These are phyloP conservation scores for Hirtodrosophila alboralis DNA, from an alignment of 2,888 invertebrate genomes.

Conservation along the genomic window DNA sequence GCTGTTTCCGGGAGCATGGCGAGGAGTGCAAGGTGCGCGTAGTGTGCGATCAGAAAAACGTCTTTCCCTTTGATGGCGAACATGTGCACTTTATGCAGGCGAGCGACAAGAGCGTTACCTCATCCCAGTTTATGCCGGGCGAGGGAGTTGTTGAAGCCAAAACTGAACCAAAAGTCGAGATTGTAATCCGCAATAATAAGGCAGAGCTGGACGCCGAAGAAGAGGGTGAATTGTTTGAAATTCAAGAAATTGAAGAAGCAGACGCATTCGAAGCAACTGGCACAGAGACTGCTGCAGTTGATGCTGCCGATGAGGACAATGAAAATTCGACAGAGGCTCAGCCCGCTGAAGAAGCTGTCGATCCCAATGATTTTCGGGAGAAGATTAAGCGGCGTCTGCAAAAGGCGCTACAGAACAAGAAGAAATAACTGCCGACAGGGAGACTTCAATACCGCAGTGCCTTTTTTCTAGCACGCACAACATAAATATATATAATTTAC, in stretches of 20 bases:
- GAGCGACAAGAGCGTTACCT: slow-evolving; percentile 82
- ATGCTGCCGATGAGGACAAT: slow-evolving; percentile 5
- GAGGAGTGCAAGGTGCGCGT: slow-evolving; percentile 81
- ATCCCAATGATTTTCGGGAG: slow-evolving; percentile 81
- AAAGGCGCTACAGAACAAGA: slow-evolving; percentile 80
- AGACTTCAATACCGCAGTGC: slow-evolving; percentile 16
- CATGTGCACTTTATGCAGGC: slow-evolving; percentile 83
- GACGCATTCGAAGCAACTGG: slow-evolving; percentile 7
- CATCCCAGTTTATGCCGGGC: slow-evolving; percentile 76
- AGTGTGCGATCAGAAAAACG: slow-evolving; percentile 80
- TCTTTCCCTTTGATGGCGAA: slow-evolving; percentile 80
- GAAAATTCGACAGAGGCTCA: slow-evolving; percentile 14
- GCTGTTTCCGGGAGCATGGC: slow-evolving; percentile 82
- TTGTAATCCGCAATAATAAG: slow-evolving; percentile 9
- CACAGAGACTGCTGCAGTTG: background rate
- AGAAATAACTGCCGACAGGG: slow-evolving; percentile 60
- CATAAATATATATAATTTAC: slow-evolving; percentile 7
- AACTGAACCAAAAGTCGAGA: slow-evolving; percentile 41
- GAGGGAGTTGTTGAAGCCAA: slow-evolving; percentile 27
- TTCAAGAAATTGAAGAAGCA: slow-evolving; percentile 56
- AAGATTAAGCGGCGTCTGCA: slow-evolving; percentile 82
- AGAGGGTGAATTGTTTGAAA: slow-evolving; percentile 42
- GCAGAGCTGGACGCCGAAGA: slow-evolving; percentile 24
- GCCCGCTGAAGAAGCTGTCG: slow-evolving; percentile 30
- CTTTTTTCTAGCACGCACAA: slow-evolving; percentile 16